Percentiles rank a stretch among this genome's conserved stretches.
Conservation (phyloP, 2,113 vertebrate genomes). For the Lampris megalopsis region DNA sequence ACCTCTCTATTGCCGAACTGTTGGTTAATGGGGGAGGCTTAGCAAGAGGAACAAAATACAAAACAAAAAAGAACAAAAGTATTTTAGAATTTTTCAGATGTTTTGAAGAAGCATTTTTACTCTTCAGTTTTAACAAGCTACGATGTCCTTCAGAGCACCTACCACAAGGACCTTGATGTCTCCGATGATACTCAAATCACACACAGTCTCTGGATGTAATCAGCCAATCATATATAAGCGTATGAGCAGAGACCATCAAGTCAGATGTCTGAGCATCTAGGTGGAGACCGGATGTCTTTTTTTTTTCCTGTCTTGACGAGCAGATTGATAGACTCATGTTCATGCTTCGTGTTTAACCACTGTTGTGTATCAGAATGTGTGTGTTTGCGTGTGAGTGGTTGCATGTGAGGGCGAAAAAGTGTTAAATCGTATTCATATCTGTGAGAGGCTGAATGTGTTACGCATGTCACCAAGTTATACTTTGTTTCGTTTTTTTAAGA, state of each 20-base stretch:
- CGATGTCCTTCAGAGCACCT: conserved; percentile 78
- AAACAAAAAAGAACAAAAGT: conserved; percentile 22
- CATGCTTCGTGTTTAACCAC: conserved; percentile 78
- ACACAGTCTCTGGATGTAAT: conserved; percentile 49
- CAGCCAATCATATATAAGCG: conserved; percentile 59
- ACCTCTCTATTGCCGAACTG: conserved; percentile 49
- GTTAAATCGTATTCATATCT: background rate
- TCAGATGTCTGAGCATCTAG: conserved; percentile 49
- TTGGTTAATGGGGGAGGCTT: conserved; percentile 64
- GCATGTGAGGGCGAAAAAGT: background rate
- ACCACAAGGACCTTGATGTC: conserved; percentile 47
- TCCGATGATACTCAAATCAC: conserved; percentile 8
- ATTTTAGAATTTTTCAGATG: conserved; percentile 71
- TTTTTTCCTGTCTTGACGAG: conserved; percentile 35
- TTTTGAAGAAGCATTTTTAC: conserved; percentile 81
- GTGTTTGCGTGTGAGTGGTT: conserved; percentile 19
- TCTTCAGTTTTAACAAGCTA: conserved; percentile 78
- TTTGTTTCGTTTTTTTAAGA: conserved; percentile 32
- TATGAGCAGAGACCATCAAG: conserved; percentile 47
- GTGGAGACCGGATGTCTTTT: conserved; percentile 46
- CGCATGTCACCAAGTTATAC: conserved; percentile 72
- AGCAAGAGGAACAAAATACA: conserved; percentile 32
- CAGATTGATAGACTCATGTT: conserved; percentile 60
- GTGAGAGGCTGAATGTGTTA: conserved; percentile 51
- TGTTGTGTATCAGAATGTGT: conserved; percentile 59